A percentile compares a stretch with the other conserved stretches of the same genome.
Evolutionary conservation across 2,888 invertebrate genomes (phyloP).

Genomic region (Caenorhabditis imperialis): DNA sequence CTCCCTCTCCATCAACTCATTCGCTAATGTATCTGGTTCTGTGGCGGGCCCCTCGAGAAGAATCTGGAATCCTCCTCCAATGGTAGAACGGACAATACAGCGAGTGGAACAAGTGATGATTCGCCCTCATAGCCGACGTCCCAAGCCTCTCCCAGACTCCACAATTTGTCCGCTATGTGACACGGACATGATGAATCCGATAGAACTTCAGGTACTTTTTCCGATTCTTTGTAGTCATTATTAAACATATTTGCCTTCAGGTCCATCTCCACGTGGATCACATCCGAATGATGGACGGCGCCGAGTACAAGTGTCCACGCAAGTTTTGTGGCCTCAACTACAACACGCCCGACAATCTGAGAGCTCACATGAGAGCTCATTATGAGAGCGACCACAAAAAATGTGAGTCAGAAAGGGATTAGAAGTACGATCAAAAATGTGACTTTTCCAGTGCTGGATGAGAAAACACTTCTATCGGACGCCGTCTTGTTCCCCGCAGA

Average conservation of each 20-base stretch:
- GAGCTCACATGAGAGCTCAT: constrained; percentile 71
- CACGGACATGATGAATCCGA: constrained; percentile 23
- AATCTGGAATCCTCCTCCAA: constrained; percentile 28
- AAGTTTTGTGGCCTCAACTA: constrained; percentile 68
- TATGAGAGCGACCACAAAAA: constrained; percentile 40
- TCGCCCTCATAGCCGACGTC: constrained; percentile 6
- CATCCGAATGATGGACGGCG: constrained; percentile 73
- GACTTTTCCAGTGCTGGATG: too few species aligned
- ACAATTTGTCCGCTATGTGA: constrained; percentile 22
- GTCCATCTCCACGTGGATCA: constrained; percentile 76
- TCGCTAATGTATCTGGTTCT: too few species aligned
- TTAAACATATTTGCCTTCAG: constrained; percentile 43
- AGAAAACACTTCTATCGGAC: too few species aligned
- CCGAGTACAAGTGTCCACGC: constrained; percentile 72
- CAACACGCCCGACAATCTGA: constrained; percentile 67
- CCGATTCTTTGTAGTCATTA: too few species aligned
- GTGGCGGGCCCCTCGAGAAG: background rate
- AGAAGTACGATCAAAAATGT: too few species aligned
- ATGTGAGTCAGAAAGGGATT: constrained; percentile 5
- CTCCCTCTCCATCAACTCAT: background rate
- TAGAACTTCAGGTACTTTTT: constrained; percentile 45
- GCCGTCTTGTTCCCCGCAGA: too few species aligned
- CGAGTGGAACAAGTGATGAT: background rate
- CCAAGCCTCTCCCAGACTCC: constrained; percentile 31
- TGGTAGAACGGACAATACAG: background rate